Base-by-base conservation (phyloP, 2,797 vertebrate species). In the Siniperca scherzeri region DNA sequence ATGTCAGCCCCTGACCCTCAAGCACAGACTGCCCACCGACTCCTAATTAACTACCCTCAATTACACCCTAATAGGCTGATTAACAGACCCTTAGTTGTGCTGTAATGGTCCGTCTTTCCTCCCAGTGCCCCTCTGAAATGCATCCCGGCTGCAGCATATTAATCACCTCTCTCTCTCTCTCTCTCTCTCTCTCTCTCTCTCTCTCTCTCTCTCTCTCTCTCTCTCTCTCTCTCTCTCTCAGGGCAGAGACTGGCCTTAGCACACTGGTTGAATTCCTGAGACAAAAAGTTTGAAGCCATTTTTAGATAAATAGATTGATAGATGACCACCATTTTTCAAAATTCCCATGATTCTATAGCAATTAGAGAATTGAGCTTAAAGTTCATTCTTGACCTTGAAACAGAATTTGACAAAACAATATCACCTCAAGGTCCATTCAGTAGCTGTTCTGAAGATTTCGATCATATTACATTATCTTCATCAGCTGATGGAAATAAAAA, bases 61-160 rank as follows among this genome's bases (percentile, higher is more conserved):
- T 96, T 96, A 95, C 95, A 93, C 89, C 82, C 93, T 95, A 96
- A 96, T 95, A 94, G 94, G 85, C 93, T 96, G 94, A 95, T 96
- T 96, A 95, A 94, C 94, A 93, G 93, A 91, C 91, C 90, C 88
- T 94, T 88, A 91, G 87, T 90, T 90, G 92, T 79, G 88, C 92
- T 88, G 90, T 95, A 95, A 96, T 94, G 93, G 90, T 86, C 90
- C 68, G 82, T 93, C 83, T 94, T 95, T 96, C 94, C 94, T 95
- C 88, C 88, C 87, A 86, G 86, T 89, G 85, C 88, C 76, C 82
- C 85, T 89, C 91, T 87, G 89, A 94, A 95, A 94, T 94, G 90
- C 85, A 87, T 88, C 88, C 89, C 84, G 85, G 86, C 86, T 90
- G 44, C 57, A 85, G 84, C 86, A 82, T 90, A 88, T 88, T 94